A percentile compares a stretch with the other conserved stretches of the same genome.
Conservation (phyloP, 2,797 vertebrate genomes). For the Hypotaenidia okinawae region DNA sequence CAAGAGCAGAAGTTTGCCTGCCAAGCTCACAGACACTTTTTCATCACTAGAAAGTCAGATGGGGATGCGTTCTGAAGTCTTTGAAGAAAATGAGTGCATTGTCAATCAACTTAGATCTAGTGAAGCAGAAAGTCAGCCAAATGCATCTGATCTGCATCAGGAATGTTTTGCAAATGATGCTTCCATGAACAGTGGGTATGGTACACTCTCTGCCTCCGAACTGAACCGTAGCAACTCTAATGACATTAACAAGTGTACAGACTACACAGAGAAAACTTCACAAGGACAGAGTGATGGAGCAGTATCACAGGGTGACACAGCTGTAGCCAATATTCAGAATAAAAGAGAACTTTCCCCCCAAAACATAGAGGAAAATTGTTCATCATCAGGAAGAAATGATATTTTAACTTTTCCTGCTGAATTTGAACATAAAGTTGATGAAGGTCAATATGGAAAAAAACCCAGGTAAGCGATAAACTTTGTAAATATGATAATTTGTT, state of each 20-base stretch:
- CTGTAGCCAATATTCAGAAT: neutral
- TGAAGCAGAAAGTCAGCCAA: conserved; percentile 52
- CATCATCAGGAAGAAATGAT: neutral
- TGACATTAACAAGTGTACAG: neutral
- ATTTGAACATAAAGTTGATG: conserved; percentile 41
- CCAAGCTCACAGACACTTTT: conserved; percentile 21
- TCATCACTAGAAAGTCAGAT: conserved; percentile 60
- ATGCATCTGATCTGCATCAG: conserved; percentile 22
- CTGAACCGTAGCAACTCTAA: conserved; percentile 47
- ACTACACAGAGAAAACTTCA: neutral
- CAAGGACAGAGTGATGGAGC: conserved; percentile 24
- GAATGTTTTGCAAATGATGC: conserved; percentile 74
- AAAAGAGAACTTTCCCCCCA: neutral
- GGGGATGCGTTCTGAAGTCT: conserved; percentile 72
- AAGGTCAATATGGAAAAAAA: conserved; percentile 58
- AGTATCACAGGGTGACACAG: fast-evolving
- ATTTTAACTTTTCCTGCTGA: conserved; percentile 14
- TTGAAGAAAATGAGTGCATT: conserved; percentile 66
- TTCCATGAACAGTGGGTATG: conserved; percentile 88
- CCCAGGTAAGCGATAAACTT: conserved; percentile 52
- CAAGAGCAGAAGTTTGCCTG: conserved; percentile 38
- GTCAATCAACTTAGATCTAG: conserved; percentile 47
- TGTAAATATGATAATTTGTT: neutral
- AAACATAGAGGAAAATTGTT: neutral
- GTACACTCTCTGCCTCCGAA: conserved; percentile 84